Evolutionary conservation across 1,140 invertebrate genomes (phyloP), one percentile per base, ranked within the genome.

Genomic region (Homarus americanus): DNA sequence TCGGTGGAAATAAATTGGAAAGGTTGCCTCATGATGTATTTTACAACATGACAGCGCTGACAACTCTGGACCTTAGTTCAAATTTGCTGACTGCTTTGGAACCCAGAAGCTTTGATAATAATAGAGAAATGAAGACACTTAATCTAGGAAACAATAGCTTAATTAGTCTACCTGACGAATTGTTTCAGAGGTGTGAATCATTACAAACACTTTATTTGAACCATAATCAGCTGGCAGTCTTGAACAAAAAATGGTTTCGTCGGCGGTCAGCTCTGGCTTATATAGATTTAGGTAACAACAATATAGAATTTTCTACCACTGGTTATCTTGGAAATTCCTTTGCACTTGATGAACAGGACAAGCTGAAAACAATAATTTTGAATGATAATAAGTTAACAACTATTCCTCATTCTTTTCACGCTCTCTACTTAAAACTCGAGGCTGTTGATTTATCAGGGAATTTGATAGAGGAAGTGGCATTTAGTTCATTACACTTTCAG

Each of bases 261-360:
- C 75, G 10, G 1, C 10, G 0, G 3, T 32, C 41, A 36, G 32
- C 53, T 36, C 73, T 90, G 7, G 63, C 38, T 2, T 76, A 78
- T 41, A 17, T 90, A 12, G 79, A 90, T 78, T 69, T 90, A 40
- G 88, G 88, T 24, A 17, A 73, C 53, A 90, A 90, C 41, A 84
- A 90, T 40, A 84, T 90, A 49, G 7, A n/a, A 75, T 53, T 24
- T 41, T 20, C 53, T 1, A 15, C 5, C 4, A 15, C 17, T 20
- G 20, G 5, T 20, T 58, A 4, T 1, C 4, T 24, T 58, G 53
- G 24, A 58, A 3, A 24, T 58, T 15, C 4, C 53, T 90, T 90
- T 58, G 41, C 66, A 73, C 72, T 90, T n/a, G 9, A 73, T 66
- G 17, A 41, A 2, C 88, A 90, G 32, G 15, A 15, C 2, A 75